Conservation (phyloP, 1,140 invertebrate genomes). For the Drosophila orosa region DNA sequence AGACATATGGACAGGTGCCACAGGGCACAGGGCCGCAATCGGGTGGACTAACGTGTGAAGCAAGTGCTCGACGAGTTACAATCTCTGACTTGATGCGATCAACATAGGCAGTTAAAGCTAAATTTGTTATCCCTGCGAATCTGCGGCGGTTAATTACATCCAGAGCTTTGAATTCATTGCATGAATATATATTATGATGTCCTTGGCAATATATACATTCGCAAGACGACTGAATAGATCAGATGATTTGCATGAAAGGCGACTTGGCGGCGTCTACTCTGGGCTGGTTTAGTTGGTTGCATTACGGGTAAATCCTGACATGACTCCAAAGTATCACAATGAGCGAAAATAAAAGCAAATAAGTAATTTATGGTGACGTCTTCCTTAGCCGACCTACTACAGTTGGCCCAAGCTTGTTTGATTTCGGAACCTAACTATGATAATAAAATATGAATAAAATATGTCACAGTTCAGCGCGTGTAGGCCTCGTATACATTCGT, state of each 20-base stretch:
- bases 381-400: neutral
- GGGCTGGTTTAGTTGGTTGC: neutral
- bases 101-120: neutral
- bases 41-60: neutral
- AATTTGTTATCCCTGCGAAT: neutral
- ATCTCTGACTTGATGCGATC: neutral
- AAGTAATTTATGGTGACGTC: neutral
- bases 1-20: neutral
- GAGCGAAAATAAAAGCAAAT: neutral
- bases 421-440: neutral
- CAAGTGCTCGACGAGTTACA: neutral
- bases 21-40: too few species aligned
- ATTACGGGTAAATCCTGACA: neutral
- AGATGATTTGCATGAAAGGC: neutral
- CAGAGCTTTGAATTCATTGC: neutral
- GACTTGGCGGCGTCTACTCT: neutral
- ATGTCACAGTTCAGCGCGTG: neutral
- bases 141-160: neutral
- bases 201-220: neutral
- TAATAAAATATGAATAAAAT: constrained; percentile 1
- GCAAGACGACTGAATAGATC: neutral
- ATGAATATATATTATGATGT: neutral
- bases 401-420: neutral
- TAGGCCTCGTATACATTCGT: neutral
- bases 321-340: constrained; percentile 5